Percentiles rank a stretch among this genome's conserved stretches.
Conservation (phyloP, 2,113 vertebrate genomes). For the Misgurnus anguillicaudatus region DNA sequence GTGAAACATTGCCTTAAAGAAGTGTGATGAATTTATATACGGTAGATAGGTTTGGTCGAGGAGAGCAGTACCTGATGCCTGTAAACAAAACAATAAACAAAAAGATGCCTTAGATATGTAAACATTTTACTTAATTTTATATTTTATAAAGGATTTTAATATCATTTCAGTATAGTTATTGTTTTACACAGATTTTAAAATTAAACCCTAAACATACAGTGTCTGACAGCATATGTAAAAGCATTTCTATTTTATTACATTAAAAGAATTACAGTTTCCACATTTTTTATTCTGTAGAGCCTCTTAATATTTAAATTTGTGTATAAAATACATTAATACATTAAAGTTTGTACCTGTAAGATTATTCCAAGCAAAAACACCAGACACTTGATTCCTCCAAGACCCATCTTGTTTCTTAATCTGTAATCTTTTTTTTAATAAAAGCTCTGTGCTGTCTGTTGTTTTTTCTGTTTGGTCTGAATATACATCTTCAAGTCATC, state of each 20-base stretch:
- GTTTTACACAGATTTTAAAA: too few species aligned
- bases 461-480: conserved; percentile 29
- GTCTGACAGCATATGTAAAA: too few species aligned
- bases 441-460: neutral
- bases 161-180: too few species aligned
- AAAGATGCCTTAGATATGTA: neutral
- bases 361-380: conserved; percentile 59
- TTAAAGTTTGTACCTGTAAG: conserved; percentile 66
- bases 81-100: conserved; percentile 1
- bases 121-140: neutral
- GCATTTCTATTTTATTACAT: too few species aligned
- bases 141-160: neutral
- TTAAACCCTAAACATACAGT: too few species aligned
- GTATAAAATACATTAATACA: neutral
- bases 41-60: conserved; percentile 20
- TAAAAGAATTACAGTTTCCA: too few species aligned
- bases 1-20: neutral
- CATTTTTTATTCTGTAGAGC: too few species aligned
- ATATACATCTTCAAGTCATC: conserved; percentile 37
- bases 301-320: neutral
- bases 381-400: conserved; percentile 55
- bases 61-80: conserved; percentile 31
- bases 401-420: conserved; percentile 46
- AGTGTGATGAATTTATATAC: neutral
- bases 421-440: conserved; percentile 33